Evolutionary conservation across 2,113 vertebrate species (phyloP), one percentile per base, ranked within the genome.

Genomic region (Hippocampus barbouri): DNA sequence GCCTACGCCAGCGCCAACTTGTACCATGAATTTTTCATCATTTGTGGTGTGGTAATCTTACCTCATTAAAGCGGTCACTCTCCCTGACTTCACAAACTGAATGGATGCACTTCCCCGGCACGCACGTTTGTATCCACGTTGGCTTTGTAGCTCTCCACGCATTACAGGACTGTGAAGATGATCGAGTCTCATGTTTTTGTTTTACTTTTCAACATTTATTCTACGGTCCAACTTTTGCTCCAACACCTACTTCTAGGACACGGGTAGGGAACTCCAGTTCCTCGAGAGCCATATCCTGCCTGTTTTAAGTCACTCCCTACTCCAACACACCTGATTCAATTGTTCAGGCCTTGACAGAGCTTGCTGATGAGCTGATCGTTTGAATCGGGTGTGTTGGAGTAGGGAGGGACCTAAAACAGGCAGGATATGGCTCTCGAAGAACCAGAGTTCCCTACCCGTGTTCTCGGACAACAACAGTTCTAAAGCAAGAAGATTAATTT

Each of bases 21-120:
- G 84, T 86, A 87, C 79, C 86, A 91, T 89, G 83, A 88, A 90
- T 91, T 91, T 91, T 90, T 91, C 87, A 90, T 89, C 77, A 83
- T 87, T 90, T 89, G 64, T 66, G 75, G 69, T 81, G 74, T 86
- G 71, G 85, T 86, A 82, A 90, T 91, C 89, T 91, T 86, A 88
- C 86, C 84, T 90, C 87, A 89, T 90, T 89, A 85, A 83, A 83
- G 84, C 68, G 82, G 83, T 79, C 87, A 86, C 88, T 88, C 78
- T 81, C 76, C n/a, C 70, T 81, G 76, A 76, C 75, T 80, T 57
- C 67, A 47, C 15, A 77, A 66, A 77, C 60, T 77, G 77, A 73
- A 83, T 85, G 70, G 73, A 76, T 83, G 76, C 80, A 69, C 74
- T 83, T 57, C n/a, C 68, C 49, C 57, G 25, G 54, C 34, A 51